These are phyloP conservation scores for Edolisoma coerulescens DNA, from an alignment of 2,113 vertebrate genomes.

Conservation along the genomic window DNA sequence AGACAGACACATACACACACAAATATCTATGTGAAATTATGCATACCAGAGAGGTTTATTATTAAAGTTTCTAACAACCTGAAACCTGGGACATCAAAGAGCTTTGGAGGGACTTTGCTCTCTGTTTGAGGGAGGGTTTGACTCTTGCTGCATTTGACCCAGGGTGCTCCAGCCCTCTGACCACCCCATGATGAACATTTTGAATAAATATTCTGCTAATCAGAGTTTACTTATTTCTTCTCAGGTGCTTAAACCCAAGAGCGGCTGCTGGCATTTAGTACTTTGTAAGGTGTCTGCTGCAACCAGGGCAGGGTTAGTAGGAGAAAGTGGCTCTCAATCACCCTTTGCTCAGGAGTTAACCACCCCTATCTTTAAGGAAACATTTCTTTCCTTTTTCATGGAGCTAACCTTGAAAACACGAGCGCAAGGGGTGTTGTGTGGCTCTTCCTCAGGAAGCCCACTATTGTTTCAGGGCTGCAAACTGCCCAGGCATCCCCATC, in stretches of 20 bases:
- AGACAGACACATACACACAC: background rate
- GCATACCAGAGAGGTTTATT: background rate
- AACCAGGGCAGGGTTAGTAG: too few relatives aligned
- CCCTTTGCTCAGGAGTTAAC: background rate
- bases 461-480: background rate
- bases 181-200: background rate
- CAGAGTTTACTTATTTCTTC: background rate
- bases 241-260: too few relatives aligned
- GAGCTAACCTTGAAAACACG: background rate
- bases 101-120: background rate
- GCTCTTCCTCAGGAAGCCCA: background rate
- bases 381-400: background rate
- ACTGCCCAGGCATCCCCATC: background rate
- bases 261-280: background rate
- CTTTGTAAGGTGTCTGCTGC: background rate
- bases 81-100: background rate
- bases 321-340: background rate
- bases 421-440: background rate
- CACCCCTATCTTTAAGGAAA: background rate
- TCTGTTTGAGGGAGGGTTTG: background rate
- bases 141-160: background rate
- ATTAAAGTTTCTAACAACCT: background rate
- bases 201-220: background rate
- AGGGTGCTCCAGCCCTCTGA: background rate
- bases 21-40: background rate